Base-by-base conservation (phyloP, 2,113 vertebrate species). In the Eidolon helvum region DNA sequence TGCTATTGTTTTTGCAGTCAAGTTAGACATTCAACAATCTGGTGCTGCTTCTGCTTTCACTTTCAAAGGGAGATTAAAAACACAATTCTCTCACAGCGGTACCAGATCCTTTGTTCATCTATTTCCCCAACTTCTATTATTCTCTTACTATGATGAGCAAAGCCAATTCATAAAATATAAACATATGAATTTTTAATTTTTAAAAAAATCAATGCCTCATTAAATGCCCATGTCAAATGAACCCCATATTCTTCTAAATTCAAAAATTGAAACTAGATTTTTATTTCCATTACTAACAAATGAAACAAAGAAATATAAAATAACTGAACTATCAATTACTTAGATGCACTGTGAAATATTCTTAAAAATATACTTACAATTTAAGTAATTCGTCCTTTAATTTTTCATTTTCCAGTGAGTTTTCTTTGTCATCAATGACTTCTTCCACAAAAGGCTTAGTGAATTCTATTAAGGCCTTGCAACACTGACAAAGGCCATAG, bases 311-410 rank as follows among this genome's bases (percentile, higher is more conserved):
- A 79, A 95, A 77, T 40, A 61, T 59, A 95, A 89, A 72, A 57
- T 45, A 80, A 92, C 21, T 74, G 4, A 95, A 87, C 74, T 93
- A 82, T 5, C 11, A 63, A 71, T 68, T 57, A 65, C 1, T 66
- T 66, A 89, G 65, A 38, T 87, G 35, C n/a, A 93, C 5, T 59
- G 18, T 63, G 22, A 57, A 75, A 30, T 71, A 3, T 35, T 93
- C 65, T 78, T 86, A 57, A 85, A 86, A 75, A 75, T 94, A 98
- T 45, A 98, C 99, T 96, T 99, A 99, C 99, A 99, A 99, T 97
- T 99, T 99, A 57, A 99, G 72, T 95, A 99, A 97, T 95, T 99
- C 99, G 65, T 98, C 98, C 98, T 98, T 99, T 80, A 99, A 97
- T 97, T 99, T 98, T 48, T 96, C 97, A 50, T 94, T 87, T 93